Evolutionary conservation across 1,140 invertebrate genomes (phyloP), one percentile per base, ranked within the genome.

Genomic region (Hyles vespertilio): DNA sequence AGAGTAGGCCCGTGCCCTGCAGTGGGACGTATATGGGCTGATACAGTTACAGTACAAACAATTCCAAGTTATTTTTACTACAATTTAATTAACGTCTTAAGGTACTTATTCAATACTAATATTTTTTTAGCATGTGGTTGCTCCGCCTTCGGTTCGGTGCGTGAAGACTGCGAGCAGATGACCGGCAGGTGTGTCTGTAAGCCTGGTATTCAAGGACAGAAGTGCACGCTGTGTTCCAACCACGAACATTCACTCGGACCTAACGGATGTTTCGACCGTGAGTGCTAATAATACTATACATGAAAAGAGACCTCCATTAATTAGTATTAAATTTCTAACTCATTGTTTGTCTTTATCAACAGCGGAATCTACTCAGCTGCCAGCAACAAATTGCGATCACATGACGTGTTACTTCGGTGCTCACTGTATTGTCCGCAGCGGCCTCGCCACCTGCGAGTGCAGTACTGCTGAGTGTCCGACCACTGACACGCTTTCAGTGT

Each of bases 101-200:
- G n/a, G n/a, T n/a, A n/a, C 4, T 11, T n/a, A 47, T 4, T 47
- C 4, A 4, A 2, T 33, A 32, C 5, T 51, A 51, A 7, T 33
- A 34, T 11, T 32, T 2, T 6, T 5, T 2, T 12, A 97, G 96
- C 94, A 48, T 99, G 98, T 81, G 92, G 94, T 6, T 99, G 98
- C 86, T 96, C 97, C 67, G 73, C 89, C 6, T 87, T 93, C 9
- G 96, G 97, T 1, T 94, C 97, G 0, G 88, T 94, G 0, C 92
- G 92, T 32, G 91, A 93, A 54, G 90, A 93, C 12, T 99, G 98
- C 83, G 93, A 99, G 68, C 89, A 94, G 44, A 90, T 92, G 58
- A 93, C 91, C 50, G 98, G 98, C n/a, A 95, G 98, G 67, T 99
- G 98, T 84, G 93, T 93, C 0, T 99, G 98, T 80, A 93, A 94